Conservation (phyloP, 2,113 vertebrate species). For the Scopus umbretta region DNA sequence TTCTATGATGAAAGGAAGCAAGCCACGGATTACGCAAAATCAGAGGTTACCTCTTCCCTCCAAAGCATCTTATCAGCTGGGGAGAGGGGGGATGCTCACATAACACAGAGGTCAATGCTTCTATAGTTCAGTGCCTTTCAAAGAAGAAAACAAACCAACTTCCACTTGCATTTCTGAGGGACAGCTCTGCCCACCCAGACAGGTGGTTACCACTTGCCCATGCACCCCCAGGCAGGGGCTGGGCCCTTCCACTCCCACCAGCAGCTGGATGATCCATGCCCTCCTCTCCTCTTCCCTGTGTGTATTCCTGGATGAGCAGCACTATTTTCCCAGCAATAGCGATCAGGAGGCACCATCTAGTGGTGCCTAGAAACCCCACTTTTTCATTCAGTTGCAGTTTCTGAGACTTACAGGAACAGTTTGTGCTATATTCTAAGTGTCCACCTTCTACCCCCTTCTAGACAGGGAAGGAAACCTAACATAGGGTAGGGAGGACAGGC, state of each 20-base stretch:
- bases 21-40: neutral
- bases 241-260: too few relatives aligned
- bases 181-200: neutral
- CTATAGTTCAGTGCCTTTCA: neutral
- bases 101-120: neutral
- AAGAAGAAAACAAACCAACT: neutral
- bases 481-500: neutral
- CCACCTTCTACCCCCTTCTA: neutral
- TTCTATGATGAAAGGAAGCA: neutral
- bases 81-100: neutral
- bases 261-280: too few relatives aligned
- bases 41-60: neutral
- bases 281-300: rapidly evolving
- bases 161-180: neutral
- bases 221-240: rapidly evolving
- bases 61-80: neutral
- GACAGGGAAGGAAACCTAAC: neutral
- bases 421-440: too few relatives aligned
- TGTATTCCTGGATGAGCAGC: neutral
- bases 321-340: neutral
- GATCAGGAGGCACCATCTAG: constrained; percentile 23
- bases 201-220: neutral
- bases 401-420: neutral
- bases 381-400: rapidly evolving
- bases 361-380: neutral